Evolutionary conservation across 2,113 vertebrate genomes (phyloP), one percentile per base, ranked within the genome.

Genomic region (Falco punctatus): DNA sequence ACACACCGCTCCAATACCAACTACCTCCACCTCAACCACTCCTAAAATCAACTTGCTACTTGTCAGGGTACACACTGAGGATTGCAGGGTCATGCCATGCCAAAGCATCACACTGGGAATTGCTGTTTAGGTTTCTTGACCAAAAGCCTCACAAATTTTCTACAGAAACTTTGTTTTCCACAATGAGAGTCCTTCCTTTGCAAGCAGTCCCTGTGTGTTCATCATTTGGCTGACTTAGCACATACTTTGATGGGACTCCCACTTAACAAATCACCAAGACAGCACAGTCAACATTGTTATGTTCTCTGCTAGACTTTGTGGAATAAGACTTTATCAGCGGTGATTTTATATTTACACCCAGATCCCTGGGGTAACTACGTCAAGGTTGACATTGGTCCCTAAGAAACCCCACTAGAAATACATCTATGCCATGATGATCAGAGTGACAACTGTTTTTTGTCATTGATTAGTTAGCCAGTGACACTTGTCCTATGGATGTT

Each of bases 261-360:
- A 7, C 42, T 35, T 18, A 40, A 46, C 59, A 13, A 42, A 46
- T 2, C 4, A 64, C 52, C 38, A 3, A 14, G 27, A 11, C 71
- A 40, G 26, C 2, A 0, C 44, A 51, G 26, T 1, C 1, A 1
- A 23, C 9, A 15, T 2, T 23, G 26, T 9, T 35, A 8, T 5
- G 15, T 12, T 48, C 70, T 40, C 59, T 48, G 38, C 22, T 52
- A 61, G 32, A 23, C 46, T 59, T 22, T 9, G 40, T 40, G 24
- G 30, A 18, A 42, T 23, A 35, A 9, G 79, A 19, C 18, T 69
- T 33, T 9, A 57, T 35, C 57, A 52, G 61, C 61, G 74, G 61
- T 6, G 17, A n/a, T 55, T 88, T 49, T 11, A 16, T 62, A 18
- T 5, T 21, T n/a, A 28, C 46, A 35, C 21, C 11, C 40, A 52